Base-by-base conservation (phyloP, 37 sponge, comb jelly and placozoan species). In the Theonella swinhoei region DNA sequence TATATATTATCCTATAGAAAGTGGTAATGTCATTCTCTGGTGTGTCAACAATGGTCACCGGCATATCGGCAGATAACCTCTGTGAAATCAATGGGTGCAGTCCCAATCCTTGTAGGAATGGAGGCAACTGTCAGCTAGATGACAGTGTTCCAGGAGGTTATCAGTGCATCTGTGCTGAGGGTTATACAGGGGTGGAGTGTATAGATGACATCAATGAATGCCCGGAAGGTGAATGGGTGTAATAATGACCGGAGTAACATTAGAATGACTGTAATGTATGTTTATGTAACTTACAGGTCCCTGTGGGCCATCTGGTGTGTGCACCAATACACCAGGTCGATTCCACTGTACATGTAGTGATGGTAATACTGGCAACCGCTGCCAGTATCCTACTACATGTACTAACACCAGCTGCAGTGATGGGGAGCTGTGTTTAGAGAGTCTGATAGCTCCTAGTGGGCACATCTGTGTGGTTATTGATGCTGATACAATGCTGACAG, bases 71-170 rank as follows among this genome's bases (percentile, higher is more conserved):
- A 0, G 59, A 42, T 23, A 35, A 71, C 36, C 42, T 89, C 63
- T 93, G 94, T 59, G 42, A 42, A 2, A 58, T 75, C 11, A 80
- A 79, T 2, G 47, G 83, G 37, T 93, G 94, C 68, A 78, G 79
- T 42, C 90, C 90, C 42, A 83, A 82, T 34, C 94, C 90, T 4
- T 93, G 94, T 37, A 39, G 28, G 0, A 93, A 93, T 68, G 87
- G 69, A 31, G 94, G 90, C 26, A 4, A 29, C 9, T 91, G 92
- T 35, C 1, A 19, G 26, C 75, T 86, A 42, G 72, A 38, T 20
- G 14, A 64, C 1, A 61, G 25, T 28, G 73, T 64, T 2, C 36
- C 19, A 19, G 64, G 30, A 41, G 92, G 92, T 4, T 91, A 74
- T 61, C 39, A 33, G n/a, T 91, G 92, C 64, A 35, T 68, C 69